Evolutionary conservation across 1,140 invertebrate species (phyloP).

Genomic region (Odontomachus brunneus): DNA sequence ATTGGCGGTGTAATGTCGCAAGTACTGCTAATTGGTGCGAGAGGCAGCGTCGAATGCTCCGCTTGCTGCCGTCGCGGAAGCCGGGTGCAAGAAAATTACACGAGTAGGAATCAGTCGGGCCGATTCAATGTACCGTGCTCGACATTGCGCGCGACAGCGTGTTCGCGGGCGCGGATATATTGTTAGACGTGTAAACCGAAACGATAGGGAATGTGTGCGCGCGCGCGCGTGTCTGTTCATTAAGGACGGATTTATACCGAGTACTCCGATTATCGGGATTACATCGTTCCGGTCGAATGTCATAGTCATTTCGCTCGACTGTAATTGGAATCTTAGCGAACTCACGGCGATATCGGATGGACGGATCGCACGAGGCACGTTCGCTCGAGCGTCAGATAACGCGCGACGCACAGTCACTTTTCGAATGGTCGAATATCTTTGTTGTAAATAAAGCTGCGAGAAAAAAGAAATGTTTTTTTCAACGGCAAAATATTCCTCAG

Average conservation of each 20-base stretch:
- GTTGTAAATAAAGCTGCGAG: too few relatives aligned
- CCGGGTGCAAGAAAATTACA: conserved; percentile 41
- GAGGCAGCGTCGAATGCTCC: not conserved
- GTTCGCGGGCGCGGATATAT: conserved; percentile 4
- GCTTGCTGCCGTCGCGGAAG: conserved; percentile 29
- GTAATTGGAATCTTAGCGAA: too few relatives aligned
- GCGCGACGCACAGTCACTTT: too few relatives aligned
- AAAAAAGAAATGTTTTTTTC: not conserved
- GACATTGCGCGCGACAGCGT: not conserved
- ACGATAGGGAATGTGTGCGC: not conserved
- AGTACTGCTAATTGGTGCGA: conserved; percentile 36
- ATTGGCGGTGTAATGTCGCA: conserved; percentile 21
- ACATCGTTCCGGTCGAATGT: too few relatives aligned
- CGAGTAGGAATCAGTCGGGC: conserved; percentile 7
- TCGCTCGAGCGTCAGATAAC: too few relatives aligned
- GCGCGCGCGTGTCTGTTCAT: not conserved
- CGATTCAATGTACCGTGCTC: conserved; percentile 16
- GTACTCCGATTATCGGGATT: not conserved
- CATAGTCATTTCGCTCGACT: too few relatives aligned
- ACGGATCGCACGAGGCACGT: too few relatives aligned
- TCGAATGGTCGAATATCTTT: too few relatives aligned
- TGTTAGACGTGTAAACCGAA: not conserved
- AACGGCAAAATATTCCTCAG: not conserved
- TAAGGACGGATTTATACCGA: conserved; percentile 18
- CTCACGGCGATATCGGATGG: too few relatives aligned